phyloP scores from a whole-genome alignment of 1,140 invertebrate species.

The Orius insidiosus region DNA sequence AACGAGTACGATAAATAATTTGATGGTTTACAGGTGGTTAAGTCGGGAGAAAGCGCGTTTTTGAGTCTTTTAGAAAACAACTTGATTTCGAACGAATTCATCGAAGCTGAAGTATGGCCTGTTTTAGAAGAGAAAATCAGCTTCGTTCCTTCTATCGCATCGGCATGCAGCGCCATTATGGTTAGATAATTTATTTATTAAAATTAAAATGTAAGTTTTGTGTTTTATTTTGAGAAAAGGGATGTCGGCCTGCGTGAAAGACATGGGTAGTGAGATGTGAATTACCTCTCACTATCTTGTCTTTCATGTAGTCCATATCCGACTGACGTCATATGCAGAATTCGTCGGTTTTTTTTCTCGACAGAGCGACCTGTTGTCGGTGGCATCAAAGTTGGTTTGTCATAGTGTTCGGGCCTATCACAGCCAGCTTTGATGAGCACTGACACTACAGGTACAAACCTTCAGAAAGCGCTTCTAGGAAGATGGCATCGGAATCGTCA shows the following conservation, averaged over 20 bases:
- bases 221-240: not conserved
- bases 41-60: conserved; percentile 40
- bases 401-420: conserved; percentile 50
- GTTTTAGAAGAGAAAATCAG: conserved; percentile 32
- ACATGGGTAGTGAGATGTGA: conserved; percentile 90
- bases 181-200: conserved; percentile 5
- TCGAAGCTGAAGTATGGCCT: conserved; percentile 40
- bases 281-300: conserved; percentile 79
- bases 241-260: conserved; percentile 43
- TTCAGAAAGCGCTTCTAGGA: conserved; percentile 2
- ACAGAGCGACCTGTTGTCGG: conserved; percentile 22
- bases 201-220: not conserved
- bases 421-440: conserved; percentile 78
- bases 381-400: conserved; percentile 61
- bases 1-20: not conserved
- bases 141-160: conserved; percentile 27
- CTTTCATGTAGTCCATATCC: conserved; percentile 49
- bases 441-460: conserved; percentile 24
- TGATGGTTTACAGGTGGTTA: conserved; percentile 36
- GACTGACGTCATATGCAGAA: conserved; percentile 2
- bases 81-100: conserved; percentile 35
- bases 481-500: conserved; percentile 23
- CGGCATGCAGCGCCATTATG: conserved; percentile 2
- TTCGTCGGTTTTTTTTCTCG: not conserved
- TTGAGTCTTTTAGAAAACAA: conserved; percentile 40